These are phyloP conservation scores for Fragum whitleyi DNA, from an alignment of 2,888 invertebrate genomes.

Conservation along the genomic window DNA sequence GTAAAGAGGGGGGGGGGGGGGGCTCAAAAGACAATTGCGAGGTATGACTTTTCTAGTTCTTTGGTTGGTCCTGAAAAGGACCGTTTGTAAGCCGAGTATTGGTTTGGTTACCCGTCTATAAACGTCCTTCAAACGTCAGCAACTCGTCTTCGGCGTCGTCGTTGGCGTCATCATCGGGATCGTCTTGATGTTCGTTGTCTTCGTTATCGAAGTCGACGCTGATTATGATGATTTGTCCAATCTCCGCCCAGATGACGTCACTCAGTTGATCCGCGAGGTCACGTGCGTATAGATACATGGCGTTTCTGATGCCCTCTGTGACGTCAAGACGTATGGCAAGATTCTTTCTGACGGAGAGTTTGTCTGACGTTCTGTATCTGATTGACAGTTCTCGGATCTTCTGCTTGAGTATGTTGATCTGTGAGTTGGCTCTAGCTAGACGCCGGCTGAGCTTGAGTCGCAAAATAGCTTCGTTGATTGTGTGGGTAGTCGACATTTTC, in stretches of 20 bases:
- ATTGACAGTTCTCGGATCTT: conserved; percentile 37
- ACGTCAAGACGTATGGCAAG: conserved; percentile 56
- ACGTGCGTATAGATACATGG: conserved; percentile 51
- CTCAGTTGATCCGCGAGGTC: conserved; percentile 52
- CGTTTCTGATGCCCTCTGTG: conserved; percentile 57
- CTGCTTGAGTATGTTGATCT: conserved; percentile 44
- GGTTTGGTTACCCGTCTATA: neutral
- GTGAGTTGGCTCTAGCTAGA: conserved; percentile 28
- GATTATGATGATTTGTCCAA: conserved; percentile 40
- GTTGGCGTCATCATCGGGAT: conserved; percentile 32
- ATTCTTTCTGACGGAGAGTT: conserved; percentile 23
- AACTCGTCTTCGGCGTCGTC: conserved; percentile 34
- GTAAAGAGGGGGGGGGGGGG: too few species aligned
- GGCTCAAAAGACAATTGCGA: too few species aligned
- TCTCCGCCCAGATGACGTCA: conserved; percentile 42
- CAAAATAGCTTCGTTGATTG: neutral
- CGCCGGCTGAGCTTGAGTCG: conserved; percentile 27
- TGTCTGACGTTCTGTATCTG: conserved; percentile 34
- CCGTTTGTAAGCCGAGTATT: conserved; percentile 21
- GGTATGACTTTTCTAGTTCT: neutral
- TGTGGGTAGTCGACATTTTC: too few species aligned
- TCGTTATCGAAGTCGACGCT: conserved; percentile 55
- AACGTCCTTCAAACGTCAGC: neutral
- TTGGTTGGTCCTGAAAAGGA: conserved; percentile 58
- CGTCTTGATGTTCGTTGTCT: conserved; percentile 41